Evolutionary conservation across 1,140 invertebrate species (phyloP).

Genomic region (Zaprionus tsacasi): DNA sequence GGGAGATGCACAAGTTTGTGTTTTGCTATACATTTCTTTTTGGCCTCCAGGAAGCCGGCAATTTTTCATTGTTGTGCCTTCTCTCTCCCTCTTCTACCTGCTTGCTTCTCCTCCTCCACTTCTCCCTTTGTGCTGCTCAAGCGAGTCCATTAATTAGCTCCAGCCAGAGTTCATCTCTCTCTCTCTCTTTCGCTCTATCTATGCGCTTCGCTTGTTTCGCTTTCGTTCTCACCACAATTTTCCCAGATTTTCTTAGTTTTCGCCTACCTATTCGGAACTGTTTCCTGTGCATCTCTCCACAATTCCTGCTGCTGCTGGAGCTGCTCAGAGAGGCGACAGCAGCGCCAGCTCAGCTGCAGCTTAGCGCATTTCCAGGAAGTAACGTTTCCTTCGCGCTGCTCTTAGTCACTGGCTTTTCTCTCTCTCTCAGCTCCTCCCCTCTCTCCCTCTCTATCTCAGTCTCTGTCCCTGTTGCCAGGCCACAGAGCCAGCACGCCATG

Average conservation of each 20-base stretch:
- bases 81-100: conserved; percentile 13
- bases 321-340: too few relatives aligned
- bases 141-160: conserved; percentile 72
- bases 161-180: neutral
- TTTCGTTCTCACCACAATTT: conserved; percentile 70
- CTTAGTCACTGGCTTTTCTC: neutral
- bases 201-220: conserved; percentile 55
- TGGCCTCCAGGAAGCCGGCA: conserved; percentile 64
- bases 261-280: conserved; percentile 46
- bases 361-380: conserved; percentile 77
- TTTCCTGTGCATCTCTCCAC: conserved; percentile 52
- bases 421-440: neutral
- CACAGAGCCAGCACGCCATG: neutral
- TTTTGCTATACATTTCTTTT: conserved; percentile 54
- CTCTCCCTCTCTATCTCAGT: neutral
- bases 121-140: conserved; percentile 39
- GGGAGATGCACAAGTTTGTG: conserved; percentile 82
- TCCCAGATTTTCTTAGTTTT: conserved; percentile 50
- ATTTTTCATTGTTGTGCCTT: conserved; percentile 70
- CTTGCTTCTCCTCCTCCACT: neutral
- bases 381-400: conserved; percentile 59
- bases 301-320: too few relatives aligned
- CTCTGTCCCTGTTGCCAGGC: neutral
- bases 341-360: conserved; percentile 33
- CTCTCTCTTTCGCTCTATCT: too few relatives aligned